phyloP scores from a whole-genome alignment of 1,140 invertebrate species.

The Aradophagus sp. region DNA sequence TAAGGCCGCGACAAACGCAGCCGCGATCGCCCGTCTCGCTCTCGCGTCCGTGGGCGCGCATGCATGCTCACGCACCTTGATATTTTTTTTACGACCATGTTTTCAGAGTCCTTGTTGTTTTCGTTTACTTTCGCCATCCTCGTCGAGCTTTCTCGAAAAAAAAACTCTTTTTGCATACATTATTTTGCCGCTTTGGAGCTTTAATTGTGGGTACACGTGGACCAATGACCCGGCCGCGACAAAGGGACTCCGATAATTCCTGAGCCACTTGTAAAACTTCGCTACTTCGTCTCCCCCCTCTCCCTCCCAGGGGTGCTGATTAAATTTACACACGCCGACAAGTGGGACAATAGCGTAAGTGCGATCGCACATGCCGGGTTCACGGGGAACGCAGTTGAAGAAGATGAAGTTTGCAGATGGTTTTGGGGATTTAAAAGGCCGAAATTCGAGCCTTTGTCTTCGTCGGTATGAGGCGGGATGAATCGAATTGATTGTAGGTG shows the following conservation, averaged over 20 bases:
- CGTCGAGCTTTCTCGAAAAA: constrained; percentile 20
- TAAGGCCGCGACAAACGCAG: constrained; percentile 51
- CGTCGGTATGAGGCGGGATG: too few relatives aligned
- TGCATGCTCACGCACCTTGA: background rate
- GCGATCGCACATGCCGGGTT: background rate
- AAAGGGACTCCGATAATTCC: constrained; percentile 13
- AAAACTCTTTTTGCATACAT: constrained; percentile 53
- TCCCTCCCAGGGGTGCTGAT: constrained; percentile 28
- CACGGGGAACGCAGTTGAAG: too few relatives aligned
- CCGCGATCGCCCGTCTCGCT: constrained; percentile 45
- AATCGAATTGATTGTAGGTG: too few relatives aligned
- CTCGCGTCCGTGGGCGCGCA: constrained; percentile 5
- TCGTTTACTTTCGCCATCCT: constrained; percentile 34
- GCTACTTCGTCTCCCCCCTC: constrained; percentile 6
- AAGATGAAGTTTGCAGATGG: too few relatives aligned
- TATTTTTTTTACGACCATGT: constrained; percentile 52
- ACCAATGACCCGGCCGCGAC: background rate
- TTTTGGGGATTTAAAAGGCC: too few relatives aligned
- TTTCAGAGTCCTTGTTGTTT: constrained; percentile 47
- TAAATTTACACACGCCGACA: constrained; percentile 31
- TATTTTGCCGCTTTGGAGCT: constrained; percentile 36
- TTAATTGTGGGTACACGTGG: too few relatives aligned
- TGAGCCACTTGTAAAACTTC: constrained; percentile 16
- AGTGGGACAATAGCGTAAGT: constrained; percentile 26
- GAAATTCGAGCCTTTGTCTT: too few relatives aligned